phyloP scores from a whole-genome alignment of 2,113 vertebrate species.

The Mustela nigripes region DNA sequence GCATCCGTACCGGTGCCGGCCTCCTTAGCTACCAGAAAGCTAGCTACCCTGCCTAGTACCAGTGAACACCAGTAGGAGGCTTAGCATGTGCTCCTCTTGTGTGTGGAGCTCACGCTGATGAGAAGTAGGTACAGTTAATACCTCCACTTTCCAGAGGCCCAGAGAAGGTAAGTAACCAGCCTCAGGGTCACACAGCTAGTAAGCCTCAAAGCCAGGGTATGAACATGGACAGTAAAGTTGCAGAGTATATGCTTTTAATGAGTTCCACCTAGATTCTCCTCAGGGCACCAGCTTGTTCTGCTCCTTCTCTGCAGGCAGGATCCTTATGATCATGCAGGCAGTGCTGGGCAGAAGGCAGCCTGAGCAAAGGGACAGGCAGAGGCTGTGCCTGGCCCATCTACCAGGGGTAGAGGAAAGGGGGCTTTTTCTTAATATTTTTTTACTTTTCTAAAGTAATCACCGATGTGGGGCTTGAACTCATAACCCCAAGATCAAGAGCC shows the following conservation, averaged over 20 bases:
- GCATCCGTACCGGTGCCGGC: not conserved
- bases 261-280: not conserved
- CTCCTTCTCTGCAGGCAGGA: not conserved
- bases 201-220: not conserved
- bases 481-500: not conserved
- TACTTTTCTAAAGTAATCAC: not conserved
- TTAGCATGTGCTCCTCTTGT: not conserved
- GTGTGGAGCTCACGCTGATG: too few relatives aligned
- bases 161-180: not conserved
- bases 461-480: not conserved
- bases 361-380: not conserved
- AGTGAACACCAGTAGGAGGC: not conserved
- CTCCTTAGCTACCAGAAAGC: not conserved
- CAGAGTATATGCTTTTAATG: fast-evolving
- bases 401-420: not conserved
- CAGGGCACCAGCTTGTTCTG: not conserved
- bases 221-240: not conserved
- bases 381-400: not conserved
- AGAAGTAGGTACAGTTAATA: fast-evolving
- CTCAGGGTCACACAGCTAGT: not conserved
- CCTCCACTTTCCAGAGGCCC: not conserved
- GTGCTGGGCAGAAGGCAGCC: not conserved
- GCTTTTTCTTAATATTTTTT: not conserved
- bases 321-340: not conserved
- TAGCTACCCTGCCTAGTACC: not conserved